Evolutionary conservation across 2,113 vertebrate species (phyloP).

Genomic region (Nanorana parkeri): DNA sequence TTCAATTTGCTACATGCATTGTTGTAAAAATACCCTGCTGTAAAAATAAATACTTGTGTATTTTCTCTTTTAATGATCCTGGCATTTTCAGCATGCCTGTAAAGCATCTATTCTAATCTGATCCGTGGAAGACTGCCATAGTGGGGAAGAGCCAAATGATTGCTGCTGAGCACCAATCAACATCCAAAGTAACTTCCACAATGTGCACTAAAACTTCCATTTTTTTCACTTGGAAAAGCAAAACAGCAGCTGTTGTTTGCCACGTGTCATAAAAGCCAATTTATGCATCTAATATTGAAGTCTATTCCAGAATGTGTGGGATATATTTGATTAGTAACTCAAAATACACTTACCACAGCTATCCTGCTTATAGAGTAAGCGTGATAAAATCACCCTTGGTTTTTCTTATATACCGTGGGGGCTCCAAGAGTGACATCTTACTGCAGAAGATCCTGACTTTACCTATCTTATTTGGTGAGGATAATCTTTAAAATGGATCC

Average conservation of each 20-base stretch:
- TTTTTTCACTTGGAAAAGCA: slow-evolving; percentile 47
- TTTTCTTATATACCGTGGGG: too few species aligned
- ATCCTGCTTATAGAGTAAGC: too few species aligned
- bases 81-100: slow-evolving; percentile 14
- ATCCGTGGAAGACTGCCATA: slow-evolving; percentile 46
- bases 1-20: too few species aligned
- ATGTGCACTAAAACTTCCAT: slow-evolving; percentile 43
- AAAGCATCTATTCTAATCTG: slow-evolving; percentile 43
- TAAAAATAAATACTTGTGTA: slow-evolving; percentile 3
- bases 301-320: slow-evolving; percentile 36
- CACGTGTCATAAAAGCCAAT: slow-evolving; percentile 24
- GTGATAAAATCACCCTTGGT: too few species aligned
- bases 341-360: background rate
- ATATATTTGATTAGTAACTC: slow-evolving; percentile 27
- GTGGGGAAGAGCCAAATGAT: slow-evolving; percentile 43
- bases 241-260: slow-evolving; percentile 58
- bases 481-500: too few species aligned
- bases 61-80: slow-evolving; percentile 32
- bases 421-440: too few species aligned
- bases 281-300: slow-evolving; percentile 45
- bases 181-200: slow-evolving; percentile 47
- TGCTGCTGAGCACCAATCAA: slow-evolving; percentile 30
- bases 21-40: slow-evolving; percentile 11
- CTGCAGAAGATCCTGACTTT: too few species aligned
- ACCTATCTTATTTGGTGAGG: too few species aligned